A percentile compares a stretch with the other conserved stretches of the same genome.
These are phyloP conservation scores for Aegotheles bennettii DNA, from an alignment of 2,113 vertebrate genomes.

Conservation along the genomic window DNA sequence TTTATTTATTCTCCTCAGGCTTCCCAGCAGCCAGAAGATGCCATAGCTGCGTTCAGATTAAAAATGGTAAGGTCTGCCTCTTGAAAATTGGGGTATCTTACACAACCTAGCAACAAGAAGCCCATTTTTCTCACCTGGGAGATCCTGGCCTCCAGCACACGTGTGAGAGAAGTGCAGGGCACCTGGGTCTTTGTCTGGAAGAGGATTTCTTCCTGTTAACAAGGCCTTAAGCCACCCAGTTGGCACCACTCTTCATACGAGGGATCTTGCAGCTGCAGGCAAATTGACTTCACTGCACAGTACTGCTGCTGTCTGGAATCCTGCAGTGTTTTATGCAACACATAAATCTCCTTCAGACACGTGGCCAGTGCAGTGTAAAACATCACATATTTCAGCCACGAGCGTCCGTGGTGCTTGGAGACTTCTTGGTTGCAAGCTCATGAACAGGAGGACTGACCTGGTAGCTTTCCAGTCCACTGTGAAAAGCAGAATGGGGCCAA, in stretches of 20 bases:
- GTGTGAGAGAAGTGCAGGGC: neutral
- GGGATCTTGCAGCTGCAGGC: neutral
- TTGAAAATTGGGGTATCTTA: accelerated
- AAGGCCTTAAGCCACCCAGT: neutral
- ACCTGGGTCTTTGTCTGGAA: neutral
- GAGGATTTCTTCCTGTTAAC: neutral
- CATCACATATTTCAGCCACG: accelerated
- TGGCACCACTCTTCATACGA: neutral
- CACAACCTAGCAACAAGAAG: neutral
- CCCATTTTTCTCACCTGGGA: neutral
- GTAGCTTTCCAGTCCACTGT: neutral
- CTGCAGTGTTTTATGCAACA: neutral
- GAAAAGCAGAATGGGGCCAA: neutral
- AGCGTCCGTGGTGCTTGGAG: neutral
- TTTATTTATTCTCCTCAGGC: conserved; percentile 70
- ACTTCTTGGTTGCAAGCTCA: neutral
- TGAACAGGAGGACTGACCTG: neutral
- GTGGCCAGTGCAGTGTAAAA: neutral
- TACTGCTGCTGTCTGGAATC: neutral
- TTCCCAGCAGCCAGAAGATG: conserved; percentile 94
- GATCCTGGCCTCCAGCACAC: neutral
- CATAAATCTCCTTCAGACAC: neutral
- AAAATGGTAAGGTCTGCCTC: conserved; percentile 78
- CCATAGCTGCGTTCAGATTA: conserved; percentile 97
- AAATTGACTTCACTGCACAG: neutral